Percentiles rank a stretch among this genome's conserved stretches.
phyloP scores from a whole-genome alignment of 2,797 vertebrate genomes.

The Allochrocebus solatus region DNA sequence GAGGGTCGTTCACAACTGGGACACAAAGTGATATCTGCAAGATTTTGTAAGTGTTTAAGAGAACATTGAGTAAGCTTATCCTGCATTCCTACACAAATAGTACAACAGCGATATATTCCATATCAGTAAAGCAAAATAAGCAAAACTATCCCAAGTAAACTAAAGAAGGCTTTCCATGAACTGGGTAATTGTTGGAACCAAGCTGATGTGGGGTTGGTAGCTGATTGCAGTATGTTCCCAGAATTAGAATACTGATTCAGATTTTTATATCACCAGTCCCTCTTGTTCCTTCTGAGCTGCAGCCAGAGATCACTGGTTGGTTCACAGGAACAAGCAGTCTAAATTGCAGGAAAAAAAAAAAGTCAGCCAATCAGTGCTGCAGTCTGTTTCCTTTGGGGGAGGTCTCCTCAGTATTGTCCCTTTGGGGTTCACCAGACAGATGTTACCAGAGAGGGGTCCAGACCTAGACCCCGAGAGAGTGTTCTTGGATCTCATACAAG shows the following conservation, averaged over 20 bases:
- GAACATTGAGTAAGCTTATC: background rate
- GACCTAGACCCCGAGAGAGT: background rate
- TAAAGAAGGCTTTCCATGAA: background rate
- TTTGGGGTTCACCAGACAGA: background rate
- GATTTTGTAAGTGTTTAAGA: background rate
- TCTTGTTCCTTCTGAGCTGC: background rate
- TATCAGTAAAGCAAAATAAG: background rate
- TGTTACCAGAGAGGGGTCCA: background rate
- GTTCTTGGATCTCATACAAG: background rate
- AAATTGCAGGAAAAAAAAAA: background rate
- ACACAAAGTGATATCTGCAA: background rate
- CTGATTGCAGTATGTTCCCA: background rate
- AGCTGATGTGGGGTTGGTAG: background rate
- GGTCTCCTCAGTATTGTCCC: background rate
- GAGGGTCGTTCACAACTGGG: background rate
- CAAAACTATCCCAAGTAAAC: background rate
- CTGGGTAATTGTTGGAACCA: background rate
- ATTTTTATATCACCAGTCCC: background rate
- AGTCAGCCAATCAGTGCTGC: background rate
- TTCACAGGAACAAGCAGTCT: background rate
- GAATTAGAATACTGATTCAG: background rate
- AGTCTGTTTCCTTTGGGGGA: background rate
- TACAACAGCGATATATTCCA: background rate
- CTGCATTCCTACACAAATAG: background rate
- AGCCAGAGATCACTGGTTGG: background rate